These are phyloP conservation scores for Tromatobia lineatoria DNA, from an alignment of 2,888 invertebrate species.

Conservation along the genomic window DNA sequence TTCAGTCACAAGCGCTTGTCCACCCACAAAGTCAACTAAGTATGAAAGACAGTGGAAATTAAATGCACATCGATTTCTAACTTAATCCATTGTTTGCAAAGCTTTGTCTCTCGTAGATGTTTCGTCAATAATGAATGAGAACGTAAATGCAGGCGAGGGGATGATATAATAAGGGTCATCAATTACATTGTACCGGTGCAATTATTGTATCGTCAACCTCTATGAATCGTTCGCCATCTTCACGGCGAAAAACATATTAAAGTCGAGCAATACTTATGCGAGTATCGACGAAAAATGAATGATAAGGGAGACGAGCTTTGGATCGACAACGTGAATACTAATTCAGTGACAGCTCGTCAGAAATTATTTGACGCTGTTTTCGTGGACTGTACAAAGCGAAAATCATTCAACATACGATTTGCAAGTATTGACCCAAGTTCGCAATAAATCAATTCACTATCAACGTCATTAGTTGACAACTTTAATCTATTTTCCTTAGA, in stretches of 20 bases:
- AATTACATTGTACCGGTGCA: not conserved
- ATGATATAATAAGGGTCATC: not conserved
- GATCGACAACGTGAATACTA: not conserved
- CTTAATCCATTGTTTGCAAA: not conserved
- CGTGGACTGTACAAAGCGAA: constrained; percentile 18
- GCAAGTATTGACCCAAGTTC: constrained; percentile 42
- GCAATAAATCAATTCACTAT: constrained; percentile 45
- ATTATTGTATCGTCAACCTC: not conserved
- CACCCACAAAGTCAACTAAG: not conserved
- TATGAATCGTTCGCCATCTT: not conserved
- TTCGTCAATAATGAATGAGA: not conserved
- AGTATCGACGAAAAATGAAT: not conserved
- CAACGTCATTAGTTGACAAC: constrained; percentile 22
- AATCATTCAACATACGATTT: constrained; percentile 21
- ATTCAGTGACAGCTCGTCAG: constrained; percentile 1
- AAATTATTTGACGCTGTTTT: constrained; percentile 39
- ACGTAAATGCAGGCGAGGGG: not conserved
- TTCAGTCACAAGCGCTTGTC: not conserved
- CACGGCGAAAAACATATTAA: not conserved
- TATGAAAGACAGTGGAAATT: not conserved
- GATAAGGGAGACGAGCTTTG: not conserved
- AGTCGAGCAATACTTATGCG: not conserved
- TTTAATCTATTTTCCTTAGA: constrained; percentile 2
- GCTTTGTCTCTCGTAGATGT: not conserved
- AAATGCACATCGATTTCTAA: not conserved